Conservation (phyloP, 2,797 vertebrate species). For the Pseudochirops cupreus region DNA sequence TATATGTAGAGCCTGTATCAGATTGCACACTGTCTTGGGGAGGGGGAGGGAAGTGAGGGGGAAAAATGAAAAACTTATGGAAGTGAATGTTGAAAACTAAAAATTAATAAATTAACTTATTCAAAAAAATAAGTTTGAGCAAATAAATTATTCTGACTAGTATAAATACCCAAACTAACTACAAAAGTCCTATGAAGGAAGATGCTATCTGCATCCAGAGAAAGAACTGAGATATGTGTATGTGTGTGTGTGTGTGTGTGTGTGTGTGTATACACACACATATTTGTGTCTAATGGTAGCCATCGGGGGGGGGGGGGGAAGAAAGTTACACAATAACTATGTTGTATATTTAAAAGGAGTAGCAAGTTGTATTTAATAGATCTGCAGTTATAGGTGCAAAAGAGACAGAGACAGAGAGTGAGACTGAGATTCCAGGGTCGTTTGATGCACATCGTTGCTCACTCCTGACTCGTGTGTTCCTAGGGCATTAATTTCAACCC, state of each 20-base stretch:
- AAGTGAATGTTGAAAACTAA: too few species aligned
- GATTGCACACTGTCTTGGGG: too few species aligned
- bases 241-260: too few species aligned
- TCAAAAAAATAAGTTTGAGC: neutral
- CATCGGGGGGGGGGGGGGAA: fast-evolving
- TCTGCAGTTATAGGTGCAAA: neutral
- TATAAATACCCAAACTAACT: neutral
- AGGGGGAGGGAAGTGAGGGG: too few species aligned
- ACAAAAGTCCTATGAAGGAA: neutral
- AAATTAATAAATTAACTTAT: too few species aligned
- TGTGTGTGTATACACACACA: neutral
- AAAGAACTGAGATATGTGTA: neutral
- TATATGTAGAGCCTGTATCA: too few species aligned
- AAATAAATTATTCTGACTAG: neutral
- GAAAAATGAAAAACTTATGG: too few species aligned
- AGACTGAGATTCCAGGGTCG: neutral
- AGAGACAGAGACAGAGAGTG: too few species aligned
- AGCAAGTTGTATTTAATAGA: neutral
- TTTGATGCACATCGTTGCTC: neutral
- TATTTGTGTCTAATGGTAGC: neutral
- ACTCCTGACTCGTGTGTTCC: neutral
- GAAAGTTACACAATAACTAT: neutral
- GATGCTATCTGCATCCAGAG: neutral
- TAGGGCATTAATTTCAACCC: neutral
- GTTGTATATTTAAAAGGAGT: neutral